Conservation (phyloP, 2,888 invertebrate genomes). For the Rhogogaster chlorosoma region DNA sequence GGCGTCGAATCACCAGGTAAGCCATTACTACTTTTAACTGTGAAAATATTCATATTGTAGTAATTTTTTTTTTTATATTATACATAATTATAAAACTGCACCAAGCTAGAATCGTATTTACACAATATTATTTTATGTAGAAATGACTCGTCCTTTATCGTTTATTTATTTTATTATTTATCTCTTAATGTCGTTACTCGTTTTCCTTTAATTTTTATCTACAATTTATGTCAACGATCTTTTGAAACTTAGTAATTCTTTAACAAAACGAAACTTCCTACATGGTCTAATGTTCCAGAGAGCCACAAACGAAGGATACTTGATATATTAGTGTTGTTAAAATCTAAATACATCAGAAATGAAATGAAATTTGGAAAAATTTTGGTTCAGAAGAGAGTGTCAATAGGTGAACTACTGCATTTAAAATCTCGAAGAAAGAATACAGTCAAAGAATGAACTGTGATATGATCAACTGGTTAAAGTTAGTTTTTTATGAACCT, state of each 20-base stretch:
- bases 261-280: not conserved
- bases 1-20: conserved; percentile 97
- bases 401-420: not conserved
- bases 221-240: not conserved
- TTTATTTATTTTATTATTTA: conserved; percentile 58
- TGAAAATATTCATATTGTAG: conserved; percentile 57
- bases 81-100: conserved; percentile 62
- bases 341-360: not conserved
- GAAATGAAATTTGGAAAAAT: not conserved
- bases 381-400: not conserved
- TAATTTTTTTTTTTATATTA: conserved; percentile 49
- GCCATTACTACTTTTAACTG: conserved; percentile 62
- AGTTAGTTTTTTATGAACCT: conserved; percentile 59
- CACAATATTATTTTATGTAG: conserved; percentile 58
- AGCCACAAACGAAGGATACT: not conserved
- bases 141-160: conserved; percentile 53
- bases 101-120: conserved; percentile 63
- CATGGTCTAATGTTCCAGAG: not conserved
- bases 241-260: not conserved
- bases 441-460: conserved; percentile 1
- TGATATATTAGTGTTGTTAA: not conserved
- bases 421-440: conserved; percentile 14
- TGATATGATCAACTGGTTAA: conserved; percentile 6
- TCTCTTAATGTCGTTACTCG: conserved; percentile 42
- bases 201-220: conserved; percentile 39